Conservation (phyloP, 2,113 vertebrate species). For the Passer montanus region DNA sequence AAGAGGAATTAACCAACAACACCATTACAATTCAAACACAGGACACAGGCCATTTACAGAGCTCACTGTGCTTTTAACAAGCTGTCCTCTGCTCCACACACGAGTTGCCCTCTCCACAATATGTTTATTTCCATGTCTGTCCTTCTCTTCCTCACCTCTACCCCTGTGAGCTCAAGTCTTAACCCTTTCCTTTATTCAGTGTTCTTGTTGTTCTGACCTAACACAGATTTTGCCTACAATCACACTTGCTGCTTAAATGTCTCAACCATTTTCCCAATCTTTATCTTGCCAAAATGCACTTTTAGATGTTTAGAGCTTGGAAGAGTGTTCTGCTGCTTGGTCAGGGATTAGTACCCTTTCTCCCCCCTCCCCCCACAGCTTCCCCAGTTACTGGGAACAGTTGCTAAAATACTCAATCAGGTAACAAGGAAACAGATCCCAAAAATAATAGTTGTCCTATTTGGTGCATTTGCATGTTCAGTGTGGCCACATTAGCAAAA, state of each 20-base stretch:
- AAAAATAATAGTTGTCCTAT: not conserved
- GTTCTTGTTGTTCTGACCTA: not conserved
- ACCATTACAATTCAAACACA: not conserved
- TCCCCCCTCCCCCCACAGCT: too few relatives aligned
- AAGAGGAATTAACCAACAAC: not conserved
- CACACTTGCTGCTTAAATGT: not conserved
- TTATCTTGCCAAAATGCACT: not conserved
- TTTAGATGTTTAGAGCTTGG: not conserved
- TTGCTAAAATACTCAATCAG: not conserved
- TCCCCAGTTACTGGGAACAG: not conserved
- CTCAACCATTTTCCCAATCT: not conserved
- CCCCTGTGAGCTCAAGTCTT: not conserved
- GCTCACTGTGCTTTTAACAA: not conserved
- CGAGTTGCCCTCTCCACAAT: not conserved
- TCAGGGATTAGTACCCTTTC: not conserved
- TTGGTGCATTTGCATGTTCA: not conserved
- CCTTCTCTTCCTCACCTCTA: not conserved
- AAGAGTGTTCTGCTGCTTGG: not conserved
- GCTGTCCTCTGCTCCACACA: not conserved
- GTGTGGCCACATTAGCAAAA: not conserved
- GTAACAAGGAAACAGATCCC: not conserved
- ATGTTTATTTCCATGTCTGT: not conserved
- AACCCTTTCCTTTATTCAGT: not conserved
- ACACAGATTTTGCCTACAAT: not conserved
- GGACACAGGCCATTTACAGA: not conserved